Evolutionary conservation across 1,140 invertebrate species (phyloP).

Genomic region (Asbolus verrucosus): DNA sequence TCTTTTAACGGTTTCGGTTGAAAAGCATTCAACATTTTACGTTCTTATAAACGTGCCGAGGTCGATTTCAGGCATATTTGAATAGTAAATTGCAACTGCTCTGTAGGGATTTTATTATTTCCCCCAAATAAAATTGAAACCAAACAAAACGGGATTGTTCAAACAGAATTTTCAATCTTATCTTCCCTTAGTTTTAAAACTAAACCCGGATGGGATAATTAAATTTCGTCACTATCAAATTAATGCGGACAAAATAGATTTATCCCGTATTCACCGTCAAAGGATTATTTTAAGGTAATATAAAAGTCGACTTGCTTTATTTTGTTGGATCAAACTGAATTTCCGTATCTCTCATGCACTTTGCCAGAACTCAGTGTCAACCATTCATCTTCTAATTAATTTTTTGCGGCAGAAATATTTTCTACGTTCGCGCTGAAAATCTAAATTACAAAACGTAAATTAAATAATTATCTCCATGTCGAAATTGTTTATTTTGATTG

Average conservation of each 20-base stretch:
- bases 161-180: conserved; percentile 29
- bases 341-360: conserved; percentile 31
- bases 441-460: too few relatives aligned
- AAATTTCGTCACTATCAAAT: conserved; percentile 18
- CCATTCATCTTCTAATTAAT: not conserved
- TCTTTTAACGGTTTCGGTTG: not conserved
- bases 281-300: conserved; percentile 16
- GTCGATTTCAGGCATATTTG: conserved; percentile 19
- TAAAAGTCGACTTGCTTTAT: conserved; percentile 31
- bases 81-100: conserved; percentile 22
- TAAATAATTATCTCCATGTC: too few relatives aligned
- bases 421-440: too few relatives aligned
- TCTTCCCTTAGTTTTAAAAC: not conserved
- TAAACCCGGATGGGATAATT: not conserved
- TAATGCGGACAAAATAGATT: conserved; percentile 25
- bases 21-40: conserved; percentile 8
- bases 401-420: not conserved
- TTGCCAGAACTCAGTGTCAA: conserved; percentile 1
- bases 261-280: conserved; percentile 11
- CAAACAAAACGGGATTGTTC: conserved; percentile 13
- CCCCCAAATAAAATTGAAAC: conserved; percentile 25
- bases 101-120: conserved; percentile 16
- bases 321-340: conserved; percentile 21
- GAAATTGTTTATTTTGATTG: not conserved
- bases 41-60: not conserved